Conservation (phyloP, 23 tunicate species). For the Halocynthia roretzi region DNA sequence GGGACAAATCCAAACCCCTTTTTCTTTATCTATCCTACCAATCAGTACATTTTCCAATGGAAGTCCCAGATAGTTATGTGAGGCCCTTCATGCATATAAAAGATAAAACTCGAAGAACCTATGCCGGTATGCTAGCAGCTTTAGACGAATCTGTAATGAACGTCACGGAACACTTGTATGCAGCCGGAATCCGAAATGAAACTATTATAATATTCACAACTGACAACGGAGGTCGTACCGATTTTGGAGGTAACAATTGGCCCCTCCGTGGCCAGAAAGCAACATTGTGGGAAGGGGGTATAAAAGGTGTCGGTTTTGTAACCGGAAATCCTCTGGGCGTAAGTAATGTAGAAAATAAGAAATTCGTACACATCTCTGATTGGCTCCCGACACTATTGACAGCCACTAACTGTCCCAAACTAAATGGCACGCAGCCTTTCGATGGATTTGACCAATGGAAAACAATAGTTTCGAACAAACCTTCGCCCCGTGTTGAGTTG, state of each 20-base stretch:
- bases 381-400: constrained; percentile 68
- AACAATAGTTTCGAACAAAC: constrained; percentile 15
- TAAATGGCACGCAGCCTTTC: constrained; percentile 37
- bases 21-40: constrained; percentile 76
- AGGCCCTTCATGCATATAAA: constrained; percentile 58
- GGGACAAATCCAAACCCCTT: constrained; percentile 57
- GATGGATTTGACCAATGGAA: constrained; percentile 84
- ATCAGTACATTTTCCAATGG: constrained; percentile 79
- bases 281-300: constrained; percentile 90
- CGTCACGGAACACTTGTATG: constrained; percentile 61
- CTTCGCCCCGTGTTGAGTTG: constrained; percentile 51
- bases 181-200: constrained; percentile 49
- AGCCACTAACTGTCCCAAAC: constrained; percentile 36
- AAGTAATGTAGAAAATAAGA: constrained; percentile 3
- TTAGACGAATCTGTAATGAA: constrained; percentile 88
- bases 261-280: constrained; percentile 79
- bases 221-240: constrained; percentile 88
- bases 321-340: constrained; percentile 39
- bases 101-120: constrained; percentile 43
- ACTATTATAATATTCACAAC: constrained; percentile 75
- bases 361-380: constrained; percentile 63
- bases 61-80: constrained; percentile 66
- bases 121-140: constrained; percentile 89
- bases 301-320: constrained; percentile 83
- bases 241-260: constrained; percentile 82